These are phyloP conservation scores for Drosophila parthenogenetica DNA, from an alignment of 2,888 invertebrate genomes.

Conservation along the genomic window DNA sequence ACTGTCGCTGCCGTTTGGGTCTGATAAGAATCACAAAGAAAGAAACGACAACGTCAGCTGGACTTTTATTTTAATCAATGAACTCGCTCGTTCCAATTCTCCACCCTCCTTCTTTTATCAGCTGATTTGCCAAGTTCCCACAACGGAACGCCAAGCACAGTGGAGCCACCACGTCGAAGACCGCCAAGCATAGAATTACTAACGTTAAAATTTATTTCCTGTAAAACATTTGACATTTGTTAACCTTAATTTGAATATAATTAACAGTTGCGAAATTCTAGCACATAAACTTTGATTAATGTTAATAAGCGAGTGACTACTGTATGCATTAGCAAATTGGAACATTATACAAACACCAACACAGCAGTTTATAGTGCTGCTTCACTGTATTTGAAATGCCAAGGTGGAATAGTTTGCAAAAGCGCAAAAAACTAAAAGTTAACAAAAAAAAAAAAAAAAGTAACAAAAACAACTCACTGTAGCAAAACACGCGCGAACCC, in stretches of 20 bases:
- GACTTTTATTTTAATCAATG: slow-evolving; percentile 68
- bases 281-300: background rate
- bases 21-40: slow-evolving; percentile 54
- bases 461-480: slow-evolving; percentile 40
- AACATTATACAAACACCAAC: background rate
- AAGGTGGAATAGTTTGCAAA: slow-evolving; percentile 21
- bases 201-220: background rate
- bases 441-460: slow-evolving; percentile 6
- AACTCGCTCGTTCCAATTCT: slow-evolving; percentile 45
- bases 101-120: slow-evolving; percentile 40
- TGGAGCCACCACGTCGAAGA: slow-evolving; percentile 26
- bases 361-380: background rate
- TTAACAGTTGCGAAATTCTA: too few relatives aligned
- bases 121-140: slow-evolving; percentile 47
- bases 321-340: background rate
- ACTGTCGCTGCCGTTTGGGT: slow-evolving; percentile 27
- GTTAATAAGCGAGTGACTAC: background rate
- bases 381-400: slow-evolving; percentile 30
- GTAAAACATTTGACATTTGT: background rate
- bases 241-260: background rate
- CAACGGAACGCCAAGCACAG: slow-evolving; percentile 6
- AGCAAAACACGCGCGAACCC: slow-evolving; percentile 69
- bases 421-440: slow-evolving; percentile 21
- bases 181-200: background rate
- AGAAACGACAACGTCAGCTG: slow-evolving; percentile 66